Conservation (phyloP, 2,888 invertebrate genomes). For the Hipparchia sbordonii region DNA sequence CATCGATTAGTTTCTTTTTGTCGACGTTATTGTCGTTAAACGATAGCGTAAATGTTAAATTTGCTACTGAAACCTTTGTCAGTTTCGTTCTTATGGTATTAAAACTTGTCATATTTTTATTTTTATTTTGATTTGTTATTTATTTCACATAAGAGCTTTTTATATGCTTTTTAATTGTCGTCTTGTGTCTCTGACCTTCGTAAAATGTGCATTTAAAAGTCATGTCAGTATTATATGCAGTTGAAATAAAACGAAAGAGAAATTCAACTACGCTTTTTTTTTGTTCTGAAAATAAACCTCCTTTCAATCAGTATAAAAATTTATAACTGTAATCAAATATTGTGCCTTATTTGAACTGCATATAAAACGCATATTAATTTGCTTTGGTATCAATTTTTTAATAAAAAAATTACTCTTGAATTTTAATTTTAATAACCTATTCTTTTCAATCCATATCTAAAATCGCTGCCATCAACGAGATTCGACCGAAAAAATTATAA, state of each 20-base stretch:
- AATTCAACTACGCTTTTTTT: neutral
- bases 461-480: too few relatives aligned
- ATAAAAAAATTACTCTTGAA: constrained; percentile 67
- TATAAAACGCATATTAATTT: constrained; percentile 65
- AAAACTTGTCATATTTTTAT: constrained; percentile 32
- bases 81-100: constrained; percentile 31
- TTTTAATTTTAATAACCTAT: constrained; percentile 26
- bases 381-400: constrained; percentile 79
- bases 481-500: too few relatives aligned
- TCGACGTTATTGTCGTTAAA: constrained; percentile 33
- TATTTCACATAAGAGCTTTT: constrained; percentile 46
- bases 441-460: neutral
- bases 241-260: constrained; percentile 47
- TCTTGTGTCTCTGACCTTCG: constrained; percentile 57
- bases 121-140: constrained; percentile 42
- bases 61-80: constrained; percentile 41
- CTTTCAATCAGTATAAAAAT: neutral
- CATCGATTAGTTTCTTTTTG: constrained; percentile 49
- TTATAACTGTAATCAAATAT: constrained; percentile 11
- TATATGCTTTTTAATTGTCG: constrained; percentile 58
- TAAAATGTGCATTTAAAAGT: constrained; percentile 66
- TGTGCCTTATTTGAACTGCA: constrained; percentile 72
- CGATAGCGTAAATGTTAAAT: constrained; percentile 39
- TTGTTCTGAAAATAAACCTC: neutral
- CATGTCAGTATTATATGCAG: constrained; percentile 62